Conservation (phyloP, 2,113 vertebrate genomes). For the Salminus brasiliensis region DNA sequence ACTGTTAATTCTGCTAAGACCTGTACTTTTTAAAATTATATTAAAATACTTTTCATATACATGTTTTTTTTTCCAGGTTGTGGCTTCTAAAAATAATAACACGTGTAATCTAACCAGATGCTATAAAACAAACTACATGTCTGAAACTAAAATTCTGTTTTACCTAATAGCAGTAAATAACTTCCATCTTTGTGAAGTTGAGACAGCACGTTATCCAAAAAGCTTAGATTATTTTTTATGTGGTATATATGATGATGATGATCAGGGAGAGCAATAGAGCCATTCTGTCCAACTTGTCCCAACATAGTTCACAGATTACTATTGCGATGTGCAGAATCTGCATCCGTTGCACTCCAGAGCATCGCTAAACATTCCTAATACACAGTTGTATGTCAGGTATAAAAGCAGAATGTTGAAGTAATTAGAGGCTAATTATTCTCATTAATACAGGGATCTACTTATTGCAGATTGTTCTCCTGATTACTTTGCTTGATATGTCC, state of each 20-base stretch:
- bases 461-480: slow-evolving; percentile 70
- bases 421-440: not conserved
- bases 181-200: slow-evolving; percentile 13
- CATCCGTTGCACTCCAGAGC: slow-evolving; percentile 2
- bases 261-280: not conserved
- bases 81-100: slow-evolving; percentile 41
- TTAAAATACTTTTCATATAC: slow-evolving; percentile 59
- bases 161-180: slow-evolving; percentile 19
- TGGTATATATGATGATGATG: not conserved
- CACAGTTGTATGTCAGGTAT: not conserved
- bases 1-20: slow-evolving; percentile 64
- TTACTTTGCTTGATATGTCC: slow-evolving; percentile 71
- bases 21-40: slow-evolving; percentile 67
- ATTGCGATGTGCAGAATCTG: not conserved
- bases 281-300: not conserved
- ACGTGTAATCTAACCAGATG: slow-evolving; percentile 10
- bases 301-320: not conserved
- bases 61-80: slow-evolving; percentile 44
- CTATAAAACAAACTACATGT: slow-evolving; percentile 26
- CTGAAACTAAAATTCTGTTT: slow-evolving; percentile 3
- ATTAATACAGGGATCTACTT: slow-evolving; percentile 67
- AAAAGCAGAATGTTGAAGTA: slow-evolving; percentile 16
- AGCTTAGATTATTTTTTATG: not conserved
- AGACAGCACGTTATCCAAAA: slow-evolving; percentile 22
- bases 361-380: slow-evolving; percentile 10